Conservation (phyloP, 2,797 vertebrate genomes). For the Crax fasciolata region DNA sequence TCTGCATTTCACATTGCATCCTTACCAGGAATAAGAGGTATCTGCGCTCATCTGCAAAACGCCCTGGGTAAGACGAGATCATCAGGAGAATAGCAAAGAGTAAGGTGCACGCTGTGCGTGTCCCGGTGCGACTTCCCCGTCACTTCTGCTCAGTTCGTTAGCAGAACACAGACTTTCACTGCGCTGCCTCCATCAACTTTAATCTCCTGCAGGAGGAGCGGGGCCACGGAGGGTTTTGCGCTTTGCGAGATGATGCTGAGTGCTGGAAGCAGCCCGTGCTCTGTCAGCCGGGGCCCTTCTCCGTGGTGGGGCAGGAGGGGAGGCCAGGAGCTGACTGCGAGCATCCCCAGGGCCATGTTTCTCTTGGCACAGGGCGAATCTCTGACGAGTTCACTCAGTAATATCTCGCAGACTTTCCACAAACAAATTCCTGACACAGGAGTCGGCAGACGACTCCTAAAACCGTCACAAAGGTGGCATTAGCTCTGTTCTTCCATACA, state of each 20-base stretch:
- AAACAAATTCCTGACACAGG: slow-evolving; percentile 40
- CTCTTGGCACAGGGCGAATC: slow-evolving; percentile 5
- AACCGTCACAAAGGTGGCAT: not conserved
- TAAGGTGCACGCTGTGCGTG: not conserved
- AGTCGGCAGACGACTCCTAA: not conserved
- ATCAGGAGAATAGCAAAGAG: slow-evolving; percentile 53
- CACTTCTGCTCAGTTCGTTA: slow-evolving; percentile 64
- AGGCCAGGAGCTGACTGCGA: not conserved
- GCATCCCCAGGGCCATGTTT: not conserved
- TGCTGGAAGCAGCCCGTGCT: not conserved
- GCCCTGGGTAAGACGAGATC: slow-evolving; percentile 51
- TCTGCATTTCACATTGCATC: not conserved
- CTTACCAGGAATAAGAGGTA: not conserved
- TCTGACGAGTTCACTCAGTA: not conserved
- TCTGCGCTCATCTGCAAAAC: slow-evolving; percentile 4
- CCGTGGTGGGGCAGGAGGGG: not conserved
- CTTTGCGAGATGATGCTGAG: not conserved
- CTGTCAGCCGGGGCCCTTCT: not conserved
- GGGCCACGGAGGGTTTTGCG: not conserved
- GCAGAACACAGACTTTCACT: slow-evolving; percentile 47
- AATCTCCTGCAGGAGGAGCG: slow-evolving; percentile 40
- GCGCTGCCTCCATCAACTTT: slow-evolving; percentile 61
- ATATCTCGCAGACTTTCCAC: slow-evolving; percentile 50
- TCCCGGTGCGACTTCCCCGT: slow-evolving; percentile 52
- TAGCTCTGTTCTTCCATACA: slow-evolving; percentile 11